phyloP scores from a whole-genome alignment of 2,888 invertebrate species.

The Drosophila tripunctata region DNA sequence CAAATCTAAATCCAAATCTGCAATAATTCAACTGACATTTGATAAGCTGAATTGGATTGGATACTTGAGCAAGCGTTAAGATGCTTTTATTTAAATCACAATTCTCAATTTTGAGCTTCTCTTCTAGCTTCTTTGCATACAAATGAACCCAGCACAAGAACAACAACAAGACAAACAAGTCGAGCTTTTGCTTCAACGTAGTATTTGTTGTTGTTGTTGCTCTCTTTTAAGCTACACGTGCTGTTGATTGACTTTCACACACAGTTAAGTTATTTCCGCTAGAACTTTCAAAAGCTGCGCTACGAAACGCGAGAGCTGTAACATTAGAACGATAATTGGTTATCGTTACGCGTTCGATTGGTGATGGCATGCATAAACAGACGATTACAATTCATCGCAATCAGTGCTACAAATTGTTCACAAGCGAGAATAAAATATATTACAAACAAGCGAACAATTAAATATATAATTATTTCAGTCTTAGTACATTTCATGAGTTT shows the following conservation, averaged over 20 bases:
- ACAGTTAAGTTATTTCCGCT: constrained; percentile 42
- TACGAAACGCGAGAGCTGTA: neutral
- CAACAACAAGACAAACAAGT: constrained; percentile 21
- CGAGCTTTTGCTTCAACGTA: constrained; percentile 16
- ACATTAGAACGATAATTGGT: too few species aligned
- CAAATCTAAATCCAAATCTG: constrained; percentile 21
- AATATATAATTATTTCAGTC: too few species aligned
- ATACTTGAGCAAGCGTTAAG: constrained; percentile 1
- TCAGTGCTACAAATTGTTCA: too few species aligned
- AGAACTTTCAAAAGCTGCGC: constrained; percentile 41
- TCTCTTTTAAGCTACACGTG: constrained; percentile 67
- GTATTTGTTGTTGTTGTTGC: constrained; percentile 24
- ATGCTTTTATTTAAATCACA: constrained; percentile 7
- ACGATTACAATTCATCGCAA: too few species aligned
- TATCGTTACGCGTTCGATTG: too few species aligned
- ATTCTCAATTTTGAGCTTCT: constrained; percentile 35
- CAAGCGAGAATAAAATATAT: too few species aligned
- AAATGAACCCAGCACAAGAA: constrained; percentile 29
- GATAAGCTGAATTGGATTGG: constrained; percentile 8
- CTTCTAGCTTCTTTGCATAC: constrained; percentile 35
- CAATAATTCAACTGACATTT: constrained; percentile 62
- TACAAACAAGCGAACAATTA: too few species aligned
- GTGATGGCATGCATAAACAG: too few species aligned
- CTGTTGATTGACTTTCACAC: constrained; percentile 76
- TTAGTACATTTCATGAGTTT: too few species aligned